Evolutionary conservation across 2,888 invertebrate genomes (phyloP), one percentile per base, ranked within the genome.

Genomic region (Calliopum simillimum): DNA sequence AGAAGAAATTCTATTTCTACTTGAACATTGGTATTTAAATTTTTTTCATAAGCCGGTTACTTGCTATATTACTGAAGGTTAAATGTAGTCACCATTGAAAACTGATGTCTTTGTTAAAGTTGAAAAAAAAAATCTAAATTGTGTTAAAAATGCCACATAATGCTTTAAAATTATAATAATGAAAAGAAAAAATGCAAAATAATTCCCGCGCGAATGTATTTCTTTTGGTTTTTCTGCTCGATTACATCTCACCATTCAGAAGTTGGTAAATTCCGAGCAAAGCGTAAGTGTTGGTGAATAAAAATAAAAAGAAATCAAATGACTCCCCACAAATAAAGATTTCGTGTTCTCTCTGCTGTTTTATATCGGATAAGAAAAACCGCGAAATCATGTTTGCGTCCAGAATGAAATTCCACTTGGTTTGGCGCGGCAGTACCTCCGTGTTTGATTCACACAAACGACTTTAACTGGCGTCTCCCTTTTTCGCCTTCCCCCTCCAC

Each of bases 221-320:
- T 62, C 66, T 71, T 47, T 75, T n/a, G n/a, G n/a, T n/a, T 79
- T 79, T 83, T 84, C 81, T 80, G 80, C 79, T 81, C 84, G 81
- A 84, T 83, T 84, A 83, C 79, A 76, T 80, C 78, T 78, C 77
- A 78, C 75, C 79, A 80, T 81, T 81, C 80, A 79, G 76, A 79
- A 76, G 74, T 75, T 79, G 77, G 75, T 75, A 77, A 81, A 78
- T 73, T 76, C 81, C 80, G 81, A 79, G 81, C 82, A 80, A 82
- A 80, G 73, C 58, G 59, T 23, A 13, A 46, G n/a, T 12, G 55
- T 59, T 71, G 62, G 59, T 63, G 68, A 56, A 73, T 70, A 51
- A 72, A 77, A 73, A 74, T 67, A 75, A 76, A 63, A n/a, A 59
- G 21, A 59, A 19, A 59, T 16, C 33, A 21, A 55, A 56, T 33